Conservation (phyloP, 2,888 invertebrate species). For the Patella caerulea region DNA sequence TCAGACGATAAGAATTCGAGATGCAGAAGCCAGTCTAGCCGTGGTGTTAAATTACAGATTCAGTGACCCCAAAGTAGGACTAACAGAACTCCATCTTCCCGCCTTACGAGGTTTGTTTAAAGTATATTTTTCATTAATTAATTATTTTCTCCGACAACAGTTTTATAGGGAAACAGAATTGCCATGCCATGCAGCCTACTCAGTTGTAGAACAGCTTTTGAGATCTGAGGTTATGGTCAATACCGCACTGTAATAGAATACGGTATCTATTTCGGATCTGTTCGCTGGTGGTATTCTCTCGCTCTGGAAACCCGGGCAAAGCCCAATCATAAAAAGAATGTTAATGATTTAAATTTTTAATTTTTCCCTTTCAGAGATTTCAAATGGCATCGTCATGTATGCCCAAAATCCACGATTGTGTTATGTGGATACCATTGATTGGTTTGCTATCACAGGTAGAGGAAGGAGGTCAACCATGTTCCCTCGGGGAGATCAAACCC, state of each 20-base stretch:
- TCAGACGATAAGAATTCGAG: constrained; percentile 84
- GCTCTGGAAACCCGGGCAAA: no score
- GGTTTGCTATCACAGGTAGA: constrained; percentile 83
- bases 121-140: no score
- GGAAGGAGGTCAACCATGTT: constrained; percentile 35
- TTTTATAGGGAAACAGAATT: not conserved
- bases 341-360: no score
- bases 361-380: constrained; percentile 78
- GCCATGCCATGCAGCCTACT: not conserved
- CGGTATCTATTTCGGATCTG: no score
- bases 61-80: constrained; percentile 45
- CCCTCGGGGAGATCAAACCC: constrained; percentile 24
- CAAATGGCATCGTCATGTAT: constrained; percentile 91
- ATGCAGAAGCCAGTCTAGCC: constrained; percentile 58
- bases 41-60: constrained; percentile 54
- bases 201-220: no score
- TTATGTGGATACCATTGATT: constrained; percentile 91
- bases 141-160: no score
- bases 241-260: no score
- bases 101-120: constrained; percentile 56
- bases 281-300: no score
- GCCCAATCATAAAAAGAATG: no score
- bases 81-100: constrained; percentile 60
- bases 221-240: no score
- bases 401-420: constrained; percentile 95